These are phyloP conservation scores for Armadillidium nasatum DNA, from an alignment of 1,140 invertebrate species.

Conservation along the genomic window DNA sequence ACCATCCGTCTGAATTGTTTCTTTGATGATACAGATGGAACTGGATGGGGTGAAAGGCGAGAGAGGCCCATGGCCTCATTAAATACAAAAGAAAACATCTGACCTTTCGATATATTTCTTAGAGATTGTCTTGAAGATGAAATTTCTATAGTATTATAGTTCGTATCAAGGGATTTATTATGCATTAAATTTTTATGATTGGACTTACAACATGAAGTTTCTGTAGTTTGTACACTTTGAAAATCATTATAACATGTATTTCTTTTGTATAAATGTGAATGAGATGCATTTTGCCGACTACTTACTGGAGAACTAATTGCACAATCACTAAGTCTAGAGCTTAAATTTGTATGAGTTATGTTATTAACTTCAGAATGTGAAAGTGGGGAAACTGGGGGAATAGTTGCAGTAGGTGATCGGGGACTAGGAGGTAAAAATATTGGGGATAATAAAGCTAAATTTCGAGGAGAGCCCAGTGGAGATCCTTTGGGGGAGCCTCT, in stretches of 20 bases:
- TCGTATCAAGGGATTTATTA: background rate
- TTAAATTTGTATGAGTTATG: background rate
- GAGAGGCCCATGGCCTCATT: constrained; percentile 3
- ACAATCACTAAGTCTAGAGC: background rate
- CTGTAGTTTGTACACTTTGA: background rate
- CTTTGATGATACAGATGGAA: background rate
- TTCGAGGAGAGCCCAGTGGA: background rate
- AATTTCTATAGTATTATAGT: background rate
- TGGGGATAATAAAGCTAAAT: background rate
- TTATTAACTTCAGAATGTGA: background rate
- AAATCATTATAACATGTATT: background rate
- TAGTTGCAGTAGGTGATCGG: background rate
- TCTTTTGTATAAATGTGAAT: background rate
- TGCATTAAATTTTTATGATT: too few relatives aligned
- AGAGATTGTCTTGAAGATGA: background rate
- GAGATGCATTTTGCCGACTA: background rate
- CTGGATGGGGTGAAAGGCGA: background rate
- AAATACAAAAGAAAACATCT: background rate
- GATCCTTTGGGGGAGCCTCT: background rate
- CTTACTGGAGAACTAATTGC: background rate
- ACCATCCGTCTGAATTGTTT: background rate
- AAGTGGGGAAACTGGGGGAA: background rate
- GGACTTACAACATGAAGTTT: background rate
- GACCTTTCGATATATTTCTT: background rate
- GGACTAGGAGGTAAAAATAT: constrained; percentile 3